Percentiles rank a stretch among this genome's conserved stretches.
Conservation (phyloP, 2,113 vertebrate genomes). For the Cyrtonyx montezumae region DNA sequence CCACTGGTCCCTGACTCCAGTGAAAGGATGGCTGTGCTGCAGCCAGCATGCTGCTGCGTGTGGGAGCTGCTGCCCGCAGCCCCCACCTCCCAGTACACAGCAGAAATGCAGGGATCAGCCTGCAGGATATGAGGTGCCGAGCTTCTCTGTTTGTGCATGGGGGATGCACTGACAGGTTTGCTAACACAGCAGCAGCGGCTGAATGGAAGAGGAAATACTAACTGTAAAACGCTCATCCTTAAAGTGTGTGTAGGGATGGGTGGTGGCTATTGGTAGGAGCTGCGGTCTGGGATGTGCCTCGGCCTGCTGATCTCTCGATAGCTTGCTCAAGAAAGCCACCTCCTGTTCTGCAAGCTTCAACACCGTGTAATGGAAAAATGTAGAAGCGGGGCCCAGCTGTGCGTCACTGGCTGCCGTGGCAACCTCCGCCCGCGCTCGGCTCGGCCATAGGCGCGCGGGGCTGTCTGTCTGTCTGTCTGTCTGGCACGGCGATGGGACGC, state of each 20-base stretch:
- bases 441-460: not conserved
- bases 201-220: not conserved
- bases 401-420: slow-evolving; percentile 66
- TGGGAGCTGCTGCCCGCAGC: not conserved
- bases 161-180: not conserved
- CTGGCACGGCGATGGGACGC: not conserved
- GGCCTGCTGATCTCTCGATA: slow-evolving; percentile 8
- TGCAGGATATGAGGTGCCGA: not conserved
- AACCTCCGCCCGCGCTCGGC: slow-evolving; percentile 40
- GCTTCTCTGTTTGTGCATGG: not conserved
- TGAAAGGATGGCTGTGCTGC: fast-evolving
- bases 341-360: slow-evolving; percentile 44
- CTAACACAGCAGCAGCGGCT: not conserved
- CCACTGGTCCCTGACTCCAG: fast-evolving
- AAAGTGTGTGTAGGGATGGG: not conserved
- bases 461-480: slow-evolving; percentile 40
- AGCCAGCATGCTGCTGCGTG: not conserved
- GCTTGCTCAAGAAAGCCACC: slow-evolving; percentile 23
- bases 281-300: not conserved
- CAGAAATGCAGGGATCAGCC: not conserved
- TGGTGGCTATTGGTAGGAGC: not conserved
- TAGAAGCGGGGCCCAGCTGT: slow-evolving; percentile 44
- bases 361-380: slow-evolving; percentile 72
- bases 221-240: not conserved
- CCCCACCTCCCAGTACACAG: not conserved